Base-by-base conservation (phyloP, 2,113 vertebrate genomes). In the Pseudorectes ferrugineus region DNA sequence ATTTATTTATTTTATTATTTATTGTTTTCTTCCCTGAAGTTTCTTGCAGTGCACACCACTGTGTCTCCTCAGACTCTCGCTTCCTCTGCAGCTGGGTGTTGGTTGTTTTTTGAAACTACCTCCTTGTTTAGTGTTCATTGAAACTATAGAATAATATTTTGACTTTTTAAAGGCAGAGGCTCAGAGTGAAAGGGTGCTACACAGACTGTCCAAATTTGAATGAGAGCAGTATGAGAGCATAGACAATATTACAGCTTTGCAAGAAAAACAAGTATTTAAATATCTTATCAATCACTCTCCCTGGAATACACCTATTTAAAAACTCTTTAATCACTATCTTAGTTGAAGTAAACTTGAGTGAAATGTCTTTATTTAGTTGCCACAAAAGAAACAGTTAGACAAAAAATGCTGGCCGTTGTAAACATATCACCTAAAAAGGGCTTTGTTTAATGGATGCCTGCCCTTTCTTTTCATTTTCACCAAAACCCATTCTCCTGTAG, bases 281-380 rank as follows among this genome's bases (percentile, higher is more conserved):
- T 2, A 3, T 3, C 11, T 24, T 43, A 29, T 26, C 42, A 33
- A 29, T 63, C 49, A 48, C 26, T 55, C 16, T 49, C 59, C n/a
- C 66, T 93, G 57, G 73, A 81, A 91, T 61, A 13, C 58, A 70
- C 24, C 59, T 40, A 52, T 91, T 93, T 85, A 70, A 90, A 88
- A 90, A 90, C 31, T 55, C 14, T 74, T 7, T 97, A 63, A 95
- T 97, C 95, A 92, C 90, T 95, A 38, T 85, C 86, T 89, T 98
- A 98, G 98, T 98, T 96, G 71, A 81, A 92, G 88, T 98, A 98
- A 98, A 98, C 96, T 96, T 90, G 48, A 88, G 67, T 96, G 95
- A 98, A 97, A 98, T 97, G 96, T 93, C 96, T 98, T 95, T 88
- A 97, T 98, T 98, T 98, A 94, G 95, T 97, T 98, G 96, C 92